These are phyloP conservation scores for Drosophila planitibia DNA, from an alignment of 2,888 invertebrate species.

Conservation along the genomic window DNA sequence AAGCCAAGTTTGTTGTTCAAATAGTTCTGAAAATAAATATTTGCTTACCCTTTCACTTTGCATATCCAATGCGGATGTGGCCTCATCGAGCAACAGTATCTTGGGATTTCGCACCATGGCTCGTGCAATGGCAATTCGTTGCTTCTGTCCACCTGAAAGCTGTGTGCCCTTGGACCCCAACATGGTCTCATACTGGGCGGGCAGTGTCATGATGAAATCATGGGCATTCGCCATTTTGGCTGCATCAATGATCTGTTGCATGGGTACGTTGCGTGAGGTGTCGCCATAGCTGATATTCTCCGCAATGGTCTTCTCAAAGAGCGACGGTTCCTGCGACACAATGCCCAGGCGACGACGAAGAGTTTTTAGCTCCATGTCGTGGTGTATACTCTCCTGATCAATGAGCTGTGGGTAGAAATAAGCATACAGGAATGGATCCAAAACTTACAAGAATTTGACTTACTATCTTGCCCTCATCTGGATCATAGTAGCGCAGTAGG, in stretches of 20 bases:
- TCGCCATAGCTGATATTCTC: conserved; percentile 97
- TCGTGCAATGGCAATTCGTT: conserved; percentile 92
- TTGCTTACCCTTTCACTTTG: conserved; percentile 89
- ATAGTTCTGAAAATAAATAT: neutral
- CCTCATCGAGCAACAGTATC: conserved; percentile 90
- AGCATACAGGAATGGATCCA: neutral
- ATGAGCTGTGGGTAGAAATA: conserved; percentile 65
- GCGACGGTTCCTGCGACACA: conserved; percentile 95
- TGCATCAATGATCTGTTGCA: conserved; percentile 91
- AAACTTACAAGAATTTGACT: conserved; percentile 42
- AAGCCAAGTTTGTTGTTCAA: conserved; percentile 1
- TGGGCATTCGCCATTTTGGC: conserved; percentile 95
- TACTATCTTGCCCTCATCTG: conserved; percentile 88
- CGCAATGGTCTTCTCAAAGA: conserved; percentile 94
- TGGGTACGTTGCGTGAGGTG: conserved; percentile 88
- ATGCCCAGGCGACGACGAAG: conserved; percentile 92
- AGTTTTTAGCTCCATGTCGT: conserved; percentile 87
- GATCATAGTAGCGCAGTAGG: conserved; percentile 92
- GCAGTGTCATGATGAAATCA: conserved; percentile 91
- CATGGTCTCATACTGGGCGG: conserved; percentile 90
- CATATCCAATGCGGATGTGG: conserved; percentile 91
- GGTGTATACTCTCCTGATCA: conserved; percentile 87
- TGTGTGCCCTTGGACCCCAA: conserved; percentile 91
- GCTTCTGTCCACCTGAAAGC: conserved; percentile 94
- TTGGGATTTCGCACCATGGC: conserved; percentile 90